Conservation (phyloP, 2,797 vertebrate genomes). For the Semotilus atromaculatus region DNA sequence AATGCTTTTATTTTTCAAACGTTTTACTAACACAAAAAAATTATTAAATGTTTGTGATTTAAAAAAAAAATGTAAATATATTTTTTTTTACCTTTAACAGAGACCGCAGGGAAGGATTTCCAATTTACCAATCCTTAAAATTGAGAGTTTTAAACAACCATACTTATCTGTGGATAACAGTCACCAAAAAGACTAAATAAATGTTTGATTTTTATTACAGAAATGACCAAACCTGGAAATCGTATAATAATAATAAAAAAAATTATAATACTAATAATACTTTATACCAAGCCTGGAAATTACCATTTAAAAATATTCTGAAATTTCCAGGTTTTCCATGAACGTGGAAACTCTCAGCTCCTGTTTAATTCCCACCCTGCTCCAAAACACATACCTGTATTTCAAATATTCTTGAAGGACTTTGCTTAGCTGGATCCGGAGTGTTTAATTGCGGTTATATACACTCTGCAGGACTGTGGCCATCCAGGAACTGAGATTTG, state of each 20-base stretch:
- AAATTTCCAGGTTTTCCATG: neutral
- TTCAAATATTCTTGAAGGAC: neutral
- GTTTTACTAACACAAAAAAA: neutral
- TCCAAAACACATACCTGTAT: neutral
- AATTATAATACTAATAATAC: neutral
- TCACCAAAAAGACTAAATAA: neutral
- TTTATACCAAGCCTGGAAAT: neutral
- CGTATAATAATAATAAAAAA: neutral
- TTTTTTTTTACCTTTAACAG: neutral
- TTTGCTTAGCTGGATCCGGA: neutral
- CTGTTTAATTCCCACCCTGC: neutral
- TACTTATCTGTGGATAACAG: neutral
- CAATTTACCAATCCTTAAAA: neutral
- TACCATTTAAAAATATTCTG: neutral
- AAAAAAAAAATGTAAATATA: neutral
- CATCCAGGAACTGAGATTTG: neutral
- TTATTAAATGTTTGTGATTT: neutral
- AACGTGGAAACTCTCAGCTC: neutral
- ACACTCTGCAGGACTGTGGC: neutral
- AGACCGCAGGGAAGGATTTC: neutral
- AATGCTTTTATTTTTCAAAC: neutral
- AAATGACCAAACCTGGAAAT: neutral
- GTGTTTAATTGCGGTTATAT: neutral
- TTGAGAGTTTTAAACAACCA: neutral
- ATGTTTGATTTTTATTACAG: neutral